A percentile compares a stretch with the other conserved stretches of the same genome.
Evolutionary conservation across 2,113 vertebrate genomes (phyloP).

Genomic region (Budorcas taxicolor): DNA sequence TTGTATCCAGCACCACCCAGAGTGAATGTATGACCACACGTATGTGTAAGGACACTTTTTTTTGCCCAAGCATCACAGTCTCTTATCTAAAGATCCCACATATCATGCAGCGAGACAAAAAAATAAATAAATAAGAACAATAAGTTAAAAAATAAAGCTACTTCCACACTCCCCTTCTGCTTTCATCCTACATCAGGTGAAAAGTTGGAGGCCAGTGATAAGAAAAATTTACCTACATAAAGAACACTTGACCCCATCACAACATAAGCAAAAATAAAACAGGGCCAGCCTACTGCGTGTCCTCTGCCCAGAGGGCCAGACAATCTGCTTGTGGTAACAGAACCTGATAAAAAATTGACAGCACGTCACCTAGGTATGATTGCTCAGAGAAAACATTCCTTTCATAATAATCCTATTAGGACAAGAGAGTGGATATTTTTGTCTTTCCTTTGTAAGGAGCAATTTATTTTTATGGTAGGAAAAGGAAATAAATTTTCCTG

Average conservation of each 20-base stretch:
- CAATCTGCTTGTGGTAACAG: not conserved
- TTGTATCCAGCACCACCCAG: not conserved
- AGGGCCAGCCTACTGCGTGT: not conserved
- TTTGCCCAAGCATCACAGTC: not conserved
- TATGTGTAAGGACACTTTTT: not conserved
- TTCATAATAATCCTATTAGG: constrained; percentile 76
- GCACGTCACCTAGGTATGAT: constrained; percentile 29
- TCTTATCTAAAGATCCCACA: not conserved
- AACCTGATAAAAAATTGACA: constrained; percentile 66
- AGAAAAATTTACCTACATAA: not conserved
- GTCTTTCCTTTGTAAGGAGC: constrained; percentile 55
- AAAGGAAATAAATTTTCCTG: constrained; percentile 81
- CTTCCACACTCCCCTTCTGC: not conserved
- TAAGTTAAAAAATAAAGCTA: not conserved
- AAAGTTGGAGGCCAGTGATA: not conserved
- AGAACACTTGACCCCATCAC: not conserved
- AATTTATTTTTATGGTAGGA: constrained; percentile 84
- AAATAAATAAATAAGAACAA: not conserved
- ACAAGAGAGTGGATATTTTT: constrained; percentile 47
- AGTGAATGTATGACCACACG: not conserved
- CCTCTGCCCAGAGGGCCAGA: constrained; percentile 38
- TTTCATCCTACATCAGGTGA: not conserved
- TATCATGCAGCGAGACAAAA: not conserved
- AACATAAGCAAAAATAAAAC: not conserved
- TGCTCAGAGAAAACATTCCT: constrained; percentile 71